Base-by-base conservation (phyloP, 2,797 vertebrate species). In the Clamator glandarius region DNA sequence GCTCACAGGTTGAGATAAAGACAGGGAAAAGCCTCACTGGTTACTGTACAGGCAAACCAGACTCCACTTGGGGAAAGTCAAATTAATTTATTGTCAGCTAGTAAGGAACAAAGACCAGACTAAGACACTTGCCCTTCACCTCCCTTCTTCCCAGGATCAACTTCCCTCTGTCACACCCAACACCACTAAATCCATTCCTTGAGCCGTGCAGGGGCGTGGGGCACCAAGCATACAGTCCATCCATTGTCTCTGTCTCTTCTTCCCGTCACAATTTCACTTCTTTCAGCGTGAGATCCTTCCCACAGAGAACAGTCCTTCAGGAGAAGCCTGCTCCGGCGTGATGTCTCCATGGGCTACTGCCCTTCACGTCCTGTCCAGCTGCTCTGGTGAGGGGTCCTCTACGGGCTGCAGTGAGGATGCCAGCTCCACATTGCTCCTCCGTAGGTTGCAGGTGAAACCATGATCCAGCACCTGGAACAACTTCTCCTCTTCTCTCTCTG, bases 1-100 rank as follows among this genome's bases (percentile, higher is more conserved):
- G 11, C 20, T 66, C 2, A 13, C 15, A n/a, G 15, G 6, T 41
- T 0, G 0, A 50, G 11, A 18, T 23, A 48, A 61, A 31, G 28
- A 5, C 9, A 24, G 3, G 4, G 52, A 82, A 6, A 54, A 54
- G 4, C 28, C 8, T 58, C 23, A 54, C 12, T 5, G 25, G 2
- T 25, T 39, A 24, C 23, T 2, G 1, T 39, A 63, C 1, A 1
- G n/a, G 29, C 2, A 15, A 83, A 83, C 24, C 2, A 70, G 29
- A 25, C 7, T 31, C 2, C 1, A 35, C 1, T 1, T 50, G 14
- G 1, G 8, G 15, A 44, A 76, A 68, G 72, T 16, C 0, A 31
- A 9, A 61, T 77, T n/a, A 31, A 15, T 79, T 84, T 80, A 55
- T 76, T 76, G 7, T 3, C 24, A 48, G 4, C 2, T 48, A 4